These are phyloP conservation scores for Tenualosa ilisha DNA, from an alignment of 2,797 vertebrate genomes.

Conservation along the genomic window DNA sequence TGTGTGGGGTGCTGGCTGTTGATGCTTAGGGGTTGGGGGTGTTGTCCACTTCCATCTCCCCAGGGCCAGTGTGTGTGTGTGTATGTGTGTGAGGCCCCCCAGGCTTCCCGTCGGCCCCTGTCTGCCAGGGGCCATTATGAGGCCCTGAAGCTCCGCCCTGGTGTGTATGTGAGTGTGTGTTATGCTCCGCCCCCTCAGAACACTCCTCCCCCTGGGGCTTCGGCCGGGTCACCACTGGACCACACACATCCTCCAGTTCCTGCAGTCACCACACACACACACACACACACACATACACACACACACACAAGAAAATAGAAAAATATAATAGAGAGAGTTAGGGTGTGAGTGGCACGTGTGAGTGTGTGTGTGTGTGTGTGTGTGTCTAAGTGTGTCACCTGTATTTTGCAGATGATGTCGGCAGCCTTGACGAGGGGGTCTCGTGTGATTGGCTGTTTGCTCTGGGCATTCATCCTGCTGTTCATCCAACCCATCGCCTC, in stretches of 20 bases:
- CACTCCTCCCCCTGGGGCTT: conserved; percentile 82
- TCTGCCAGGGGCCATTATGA: conserved; percentile 78
- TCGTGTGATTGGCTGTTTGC: conserved; percentile 84
- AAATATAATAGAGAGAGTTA: too few species aligned
- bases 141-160: conserved; percentile 63
- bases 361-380: background rate
- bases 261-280: conserved; percentile 50
- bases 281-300: background rate
- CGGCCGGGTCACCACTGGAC: conserved; percentile 82
- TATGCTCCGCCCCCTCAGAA: conserved; percentile 73
- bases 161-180: too few species aligned
- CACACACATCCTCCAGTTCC: conserved; percentile 86
- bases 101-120: conserved; percentile 71
- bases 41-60: conserved; percentile 94
- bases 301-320: too few species aligned
- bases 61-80: conserved; percentile 60
- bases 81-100: conserved; percentile 69
- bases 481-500: conserved; percentile 92
- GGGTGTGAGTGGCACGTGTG: background rate
- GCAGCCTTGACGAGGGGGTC: conserved; percentile 90
- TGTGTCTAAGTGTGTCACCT: conserved; percentile 68
- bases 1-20: conserved; percentile 52
- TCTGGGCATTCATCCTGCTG: conserved; percentile 89
- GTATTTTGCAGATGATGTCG: conserved; percentile 88
- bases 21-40: conserved; percentile 49